These are phyloP conservation scores for Heliothis virescens DNA, from an alignment of 1,140 invertebrate genomes.

Conservation along the genomic window DNA sequence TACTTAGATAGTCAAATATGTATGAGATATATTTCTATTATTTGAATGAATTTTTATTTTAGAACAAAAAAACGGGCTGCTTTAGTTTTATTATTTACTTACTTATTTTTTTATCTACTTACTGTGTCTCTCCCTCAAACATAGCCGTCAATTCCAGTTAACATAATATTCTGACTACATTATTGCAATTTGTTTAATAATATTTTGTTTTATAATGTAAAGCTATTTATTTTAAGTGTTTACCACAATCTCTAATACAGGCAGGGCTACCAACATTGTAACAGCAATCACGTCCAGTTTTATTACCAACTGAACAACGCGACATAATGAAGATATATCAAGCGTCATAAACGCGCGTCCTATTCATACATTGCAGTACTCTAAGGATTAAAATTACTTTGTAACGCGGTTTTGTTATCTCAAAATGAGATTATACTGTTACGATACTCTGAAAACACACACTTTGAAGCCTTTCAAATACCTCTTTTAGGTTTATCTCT, in stretches of 20 bases:
- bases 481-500: constrained; percentile 29
- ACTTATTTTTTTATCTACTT: too few species aligned
- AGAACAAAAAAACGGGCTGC: too few species aligned
- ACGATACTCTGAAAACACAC: constrained; percentile 12
- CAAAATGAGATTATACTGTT: constrained; percentile 14
- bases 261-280: constrained; percentile 26
- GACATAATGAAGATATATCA: constrained; percentile 44
- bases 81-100: too few species aligned
- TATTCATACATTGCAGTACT: constrained; percentile 33
- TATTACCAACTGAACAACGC: constrained; percentile 27
- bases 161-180: too few species aligned
- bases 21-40: not conserved
- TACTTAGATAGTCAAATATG: not conserved
- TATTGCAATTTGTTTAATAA: too few species aligned
- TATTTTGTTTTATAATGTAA: too few species aligned
- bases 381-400: constrained; percentile 45
- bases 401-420: constrained; percentile 37
- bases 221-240: not conserved
- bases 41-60: too few species aligned
- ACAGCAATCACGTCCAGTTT: constrained; percentile 30
- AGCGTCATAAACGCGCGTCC: constrained; percentile 25
- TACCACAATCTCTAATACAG: constrained; percentile 12
- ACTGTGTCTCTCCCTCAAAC: too few species aligned
- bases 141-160: too few species aligned
- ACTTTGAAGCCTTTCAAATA: constrained; percentile 25